Base-by-base conservation (phyloP, 2,888 invertebrate genomes). In the Tetropium fuscum region DNA sequence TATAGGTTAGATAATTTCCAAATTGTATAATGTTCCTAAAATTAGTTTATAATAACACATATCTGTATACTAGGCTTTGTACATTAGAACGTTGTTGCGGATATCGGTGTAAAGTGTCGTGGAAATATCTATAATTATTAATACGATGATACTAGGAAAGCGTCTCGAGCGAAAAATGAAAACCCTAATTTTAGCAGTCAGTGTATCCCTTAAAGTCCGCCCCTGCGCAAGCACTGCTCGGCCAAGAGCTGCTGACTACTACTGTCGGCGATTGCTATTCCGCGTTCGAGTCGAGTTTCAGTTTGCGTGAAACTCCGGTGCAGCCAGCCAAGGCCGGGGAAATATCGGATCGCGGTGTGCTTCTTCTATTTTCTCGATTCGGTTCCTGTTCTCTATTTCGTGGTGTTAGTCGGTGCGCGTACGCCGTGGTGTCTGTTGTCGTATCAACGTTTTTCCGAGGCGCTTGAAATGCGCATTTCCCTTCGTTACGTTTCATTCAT, bases 361-460 rank as follows among this genome's bases (percentile, higher is more conserved):
- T 40, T n/a, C 36, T 53, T 49, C 55, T n/a, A n/a, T n/a, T n/a
- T n/a, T 41, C 45, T 49, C 30, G 19, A 11, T 32, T 22, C 43
- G 44, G 27, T 34, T 16, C 45, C 45, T 10, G 32, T 34, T 54
- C 36, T 34, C 43, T 58, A 45, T 53, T 40, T 51, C 56, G 36
- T 51, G 27, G 25, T 49, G 53, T 60, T 55, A 60, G 55, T 60
- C 36, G 19, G 48, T 55, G 55, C 45, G 55, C 60, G 60, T 56
- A 45, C 60, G 25, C 41, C 18, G 38, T 5, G 10, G 45, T 19
- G 20, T 47, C 49, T 56, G 60, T 32, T 20, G 30, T 18, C 19
- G 38, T 44, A 40, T 30, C 40, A n/a, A n/a, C n/a, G n/a, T n/a
- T n/a, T n/a, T n/a, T n/a, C n/a, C n/a, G n/a, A n/a, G n/a, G n/a